Conservation (phyloP, 2,113 vertebrate genomes). For the Microtus richardsoni region DNA sequence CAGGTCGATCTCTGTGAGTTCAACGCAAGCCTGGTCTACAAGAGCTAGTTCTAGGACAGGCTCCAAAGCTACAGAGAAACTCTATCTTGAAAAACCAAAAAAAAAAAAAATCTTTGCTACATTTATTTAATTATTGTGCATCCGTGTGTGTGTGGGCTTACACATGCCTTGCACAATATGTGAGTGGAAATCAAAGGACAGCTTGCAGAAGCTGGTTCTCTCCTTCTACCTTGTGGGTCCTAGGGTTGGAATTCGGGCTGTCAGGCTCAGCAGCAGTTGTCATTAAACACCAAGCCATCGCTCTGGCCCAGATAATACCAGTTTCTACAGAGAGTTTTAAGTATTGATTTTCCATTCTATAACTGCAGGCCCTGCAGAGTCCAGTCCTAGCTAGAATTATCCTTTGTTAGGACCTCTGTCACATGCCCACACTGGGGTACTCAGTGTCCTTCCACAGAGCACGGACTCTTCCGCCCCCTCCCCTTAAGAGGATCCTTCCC, state of each 20-base stretch:
- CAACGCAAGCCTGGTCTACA: no score
- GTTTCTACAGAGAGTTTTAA: constrained; percentile 29
- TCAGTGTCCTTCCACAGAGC: not conserved
- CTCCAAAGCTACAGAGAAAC: no score
- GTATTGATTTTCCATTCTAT: not conserved
- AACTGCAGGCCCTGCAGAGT: not conserved
- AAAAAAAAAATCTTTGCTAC: not conserved
- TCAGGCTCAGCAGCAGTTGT: not conserved
- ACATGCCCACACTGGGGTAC: not conserved
- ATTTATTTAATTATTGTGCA: not conserved
- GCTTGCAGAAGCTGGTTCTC: not conserved
- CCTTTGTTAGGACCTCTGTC: not conserved
- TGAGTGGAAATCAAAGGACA: not conserved
- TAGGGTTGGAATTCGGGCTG: not conserved
- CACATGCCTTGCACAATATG: no score
- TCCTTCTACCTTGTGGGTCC: not conserved
- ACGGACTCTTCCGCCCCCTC: not conserved
- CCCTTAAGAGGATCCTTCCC: not conserved
- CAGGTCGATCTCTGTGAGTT: no score
- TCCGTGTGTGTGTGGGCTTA: not conserved
- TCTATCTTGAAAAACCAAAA: no score
- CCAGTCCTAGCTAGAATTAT: not conserved
- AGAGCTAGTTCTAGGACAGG: no score
- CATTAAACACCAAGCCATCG: not conserved
- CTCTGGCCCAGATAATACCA: not conserved